Percentiles rank a stretch among this genome's conserved stretches.
Evolutionary conservation across 2,797 vertebrate genomes (phyloP).

Genomic region (Mormyrops boulengeri): DNA sequence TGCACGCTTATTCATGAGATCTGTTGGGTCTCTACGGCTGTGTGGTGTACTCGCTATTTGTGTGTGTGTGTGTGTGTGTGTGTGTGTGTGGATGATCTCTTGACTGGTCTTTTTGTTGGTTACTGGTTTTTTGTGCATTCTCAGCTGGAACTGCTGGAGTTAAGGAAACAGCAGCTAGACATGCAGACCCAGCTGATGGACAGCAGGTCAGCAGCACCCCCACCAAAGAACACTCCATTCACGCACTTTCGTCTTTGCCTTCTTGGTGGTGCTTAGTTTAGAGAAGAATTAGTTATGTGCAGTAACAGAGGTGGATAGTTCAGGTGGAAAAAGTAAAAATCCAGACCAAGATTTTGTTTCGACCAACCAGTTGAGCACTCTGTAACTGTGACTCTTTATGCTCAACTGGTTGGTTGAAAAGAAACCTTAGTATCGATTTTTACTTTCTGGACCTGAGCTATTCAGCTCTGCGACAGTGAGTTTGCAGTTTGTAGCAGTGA

Average conservation of each 20-base stretch:
- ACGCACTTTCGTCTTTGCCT: not conserved
- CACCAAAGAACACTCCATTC: not conserved
- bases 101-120: not conserved
- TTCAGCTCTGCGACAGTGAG: not conserved
- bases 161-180: conserved; percentile 63
- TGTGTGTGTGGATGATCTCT: not conserved
- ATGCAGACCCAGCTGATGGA: conserved; percentile 49
- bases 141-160: conserved; percentile 76
- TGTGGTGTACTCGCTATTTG: not conserved
- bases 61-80: not conserved
- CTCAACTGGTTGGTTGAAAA: not conserved
- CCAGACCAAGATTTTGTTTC: not conserved
- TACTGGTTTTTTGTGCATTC: conserved; percentile 12
- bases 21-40: not conserved
- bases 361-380: not conserved
- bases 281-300: not conserved
- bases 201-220: conserved; percentile 52
- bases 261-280: not conserved
- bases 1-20: not conserved
- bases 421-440: not conserved
- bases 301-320: not conserved
- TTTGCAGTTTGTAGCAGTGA: not conserved
- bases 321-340: not conserved
- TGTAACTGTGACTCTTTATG: not conserved
- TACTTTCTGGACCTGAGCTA: not conserved